These are phyloP conservation scores for Apteryx mantelli DNA, from an alignment of 2,113 vertebrate species.

Conservation along the genomic window DNA sequence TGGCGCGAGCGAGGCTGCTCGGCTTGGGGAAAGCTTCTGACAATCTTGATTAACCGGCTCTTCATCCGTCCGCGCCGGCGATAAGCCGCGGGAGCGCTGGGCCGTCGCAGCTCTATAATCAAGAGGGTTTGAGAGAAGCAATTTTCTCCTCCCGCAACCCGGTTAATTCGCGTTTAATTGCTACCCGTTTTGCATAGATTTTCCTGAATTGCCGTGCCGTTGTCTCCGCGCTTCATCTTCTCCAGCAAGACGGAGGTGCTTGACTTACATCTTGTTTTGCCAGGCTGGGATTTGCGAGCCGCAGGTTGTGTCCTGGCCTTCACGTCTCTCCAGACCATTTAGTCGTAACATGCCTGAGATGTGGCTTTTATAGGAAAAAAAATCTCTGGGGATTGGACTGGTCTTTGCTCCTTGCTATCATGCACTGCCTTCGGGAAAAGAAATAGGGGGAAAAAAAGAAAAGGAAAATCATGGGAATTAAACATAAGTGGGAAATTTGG, in stretches of 20 bases:
- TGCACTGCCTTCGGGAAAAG: not conserved
- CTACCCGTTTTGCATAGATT: slow-evolving; percentile 26
- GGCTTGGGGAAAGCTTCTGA: slow-evolving; percentile 20
- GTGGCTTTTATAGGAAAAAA: not conserved
- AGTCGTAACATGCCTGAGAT: not conserved
- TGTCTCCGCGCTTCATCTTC: not conserved
- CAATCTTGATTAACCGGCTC: slow-evolving; percentile 25
- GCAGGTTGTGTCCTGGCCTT: not conserved
- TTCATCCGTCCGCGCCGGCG: not conserved
- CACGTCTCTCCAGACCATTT: not conserved
- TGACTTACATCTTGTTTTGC: not conserved
- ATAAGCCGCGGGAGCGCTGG: not conserved
- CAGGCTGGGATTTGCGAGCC: not conserved
- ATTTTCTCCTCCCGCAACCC: slow-evolving; percentile 30
- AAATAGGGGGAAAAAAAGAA: not conserved
- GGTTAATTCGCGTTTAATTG: slow-evolving; percentile 52
- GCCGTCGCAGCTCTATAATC: not conserved
- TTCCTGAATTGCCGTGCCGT: not conserved
- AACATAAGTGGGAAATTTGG: not conserved
- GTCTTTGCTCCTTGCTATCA: not conserved
- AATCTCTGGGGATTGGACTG: not conserved
- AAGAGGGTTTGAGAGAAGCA: slow-evolving; percentile 28
- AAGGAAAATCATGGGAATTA: not conserved
- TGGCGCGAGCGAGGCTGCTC: not conserved
- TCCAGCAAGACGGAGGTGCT: not conserved